Base-by-base conservation (phyloP, 2,797 vertebrate genomes). In the Lepus oiostolus region DNA sequence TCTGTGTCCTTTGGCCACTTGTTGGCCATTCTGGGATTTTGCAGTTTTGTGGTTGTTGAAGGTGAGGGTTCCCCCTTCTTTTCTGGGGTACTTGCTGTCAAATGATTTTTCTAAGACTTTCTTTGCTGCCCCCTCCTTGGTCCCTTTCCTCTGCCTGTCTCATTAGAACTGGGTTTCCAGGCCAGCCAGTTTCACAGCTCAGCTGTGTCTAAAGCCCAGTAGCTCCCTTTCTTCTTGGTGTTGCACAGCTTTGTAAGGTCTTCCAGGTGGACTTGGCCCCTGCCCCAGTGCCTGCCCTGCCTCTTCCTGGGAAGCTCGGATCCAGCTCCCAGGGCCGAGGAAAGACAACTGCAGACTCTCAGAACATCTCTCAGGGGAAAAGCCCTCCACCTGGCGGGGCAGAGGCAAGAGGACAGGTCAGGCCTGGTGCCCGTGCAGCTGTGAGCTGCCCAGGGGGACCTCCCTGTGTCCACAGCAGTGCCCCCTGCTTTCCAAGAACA, bases 71-170 rank as follows among this genome's bases (percentile, higher is more conserved):
- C 1, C 42, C 79, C 63, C 32, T 65, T 30, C 62, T 75, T 85
- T 85, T 4, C 0, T n/a, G 72, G 67, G 21, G 21, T 32, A 58
- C 35, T 35, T 75, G 38, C 7, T 58, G n/a, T 74, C 80, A 85
- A 72, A 83, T 32, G 77, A 16, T 77, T 92, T 93, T 74, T 75
- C 58, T 2, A n/a, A 91, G 54, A 85, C 63, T 60, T 84, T 17
- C 84, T 67, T 74, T 90, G 80, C 65, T 68, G 47, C 26, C 16
- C 38, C 22, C 21, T 32, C 38, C n/a, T 6, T 4, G 52, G 90
- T 12, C 9, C 58, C 91, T 91, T 76, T 81, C 26, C 32, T 50
- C 47, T 58, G 77, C 60, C 52, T 76, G 67, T 38, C 88, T 95
- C 58, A 13, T 60, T n/a, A n/a, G 10, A 62, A 32, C 58, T 60